These are phyloP conservation scores for Apostichopus californicus DNA, from an alignment of 35 echinoderm and acorn worm genomes.

Conservation along the genomic window DNA sequence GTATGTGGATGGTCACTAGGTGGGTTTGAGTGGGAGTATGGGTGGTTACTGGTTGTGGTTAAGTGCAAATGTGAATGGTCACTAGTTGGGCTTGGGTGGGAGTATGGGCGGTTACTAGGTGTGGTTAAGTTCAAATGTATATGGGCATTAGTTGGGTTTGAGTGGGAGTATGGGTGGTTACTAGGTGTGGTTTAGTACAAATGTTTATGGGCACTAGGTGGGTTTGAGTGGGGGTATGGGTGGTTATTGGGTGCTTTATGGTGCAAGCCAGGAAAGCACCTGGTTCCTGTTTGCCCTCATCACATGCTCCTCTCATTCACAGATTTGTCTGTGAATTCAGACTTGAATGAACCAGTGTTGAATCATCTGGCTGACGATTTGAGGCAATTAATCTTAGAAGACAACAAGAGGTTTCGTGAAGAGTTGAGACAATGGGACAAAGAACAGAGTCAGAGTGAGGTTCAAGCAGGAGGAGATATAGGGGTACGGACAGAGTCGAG, in stretches of 20 bases:
- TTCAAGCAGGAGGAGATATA: background rate
- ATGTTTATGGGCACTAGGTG: background rate
- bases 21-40: too few species aligned
- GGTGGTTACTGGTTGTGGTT: too few species aligned
- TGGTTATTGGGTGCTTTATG: too few species aligned
- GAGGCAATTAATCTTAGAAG: slow-evolving; percentile 69
- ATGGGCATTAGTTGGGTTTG: background rate
- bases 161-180: background rate
- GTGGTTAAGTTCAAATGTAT: too few species aligned
- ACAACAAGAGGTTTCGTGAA: slow-evolving; percentile 76
- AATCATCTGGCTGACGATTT: slow-evolving; percentile 79
- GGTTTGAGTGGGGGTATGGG: background rate
- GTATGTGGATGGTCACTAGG: too few species aligned
- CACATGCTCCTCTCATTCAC: background rate
- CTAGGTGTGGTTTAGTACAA: too few species aligned
- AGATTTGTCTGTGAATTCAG: slow-evolving; percentile 55
- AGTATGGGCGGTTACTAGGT: background rate
- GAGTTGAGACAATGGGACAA: slow-evolving; percentile 90
- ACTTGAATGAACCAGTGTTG: slow-evolving; percentile 25
- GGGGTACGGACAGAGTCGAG: slow-evolving; percentile 13
- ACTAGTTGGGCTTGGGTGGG: background rate
- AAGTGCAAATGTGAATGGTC: too few species aligned
- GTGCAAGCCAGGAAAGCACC: too few species aligned
- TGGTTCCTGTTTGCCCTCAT: too few species aligned
- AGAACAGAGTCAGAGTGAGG: slow-evolving; percentile 47